These are phyloP conservation scores for Lepus townsendii DNA, from an alignment of 2,797 vertebrate species.

Conservation along the genomic window DNA sequence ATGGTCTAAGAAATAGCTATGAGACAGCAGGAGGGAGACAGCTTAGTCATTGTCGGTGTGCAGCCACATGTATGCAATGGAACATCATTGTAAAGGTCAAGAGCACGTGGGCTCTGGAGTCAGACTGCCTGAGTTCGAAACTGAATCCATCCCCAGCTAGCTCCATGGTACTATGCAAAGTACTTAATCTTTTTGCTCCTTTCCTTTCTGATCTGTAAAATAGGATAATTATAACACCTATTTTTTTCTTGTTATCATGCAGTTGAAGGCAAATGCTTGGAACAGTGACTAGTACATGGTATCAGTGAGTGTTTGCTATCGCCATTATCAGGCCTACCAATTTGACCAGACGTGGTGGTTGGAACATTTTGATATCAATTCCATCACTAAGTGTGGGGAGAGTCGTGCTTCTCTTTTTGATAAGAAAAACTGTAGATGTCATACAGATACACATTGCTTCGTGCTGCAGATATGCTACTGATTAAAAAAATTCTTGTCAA, in stretches of 20 bases:
- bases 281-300: neutral
- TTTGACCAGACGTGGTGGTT: neutral
- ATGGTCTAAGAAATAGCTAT: neutral
- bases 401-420: neutral
- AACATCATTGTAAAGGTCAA: no score
- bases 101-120: no score
- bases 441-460: neutral
- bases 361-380: neutral
- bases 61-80: neutral
- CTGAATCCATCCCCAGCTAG: neutral
- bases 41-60: neutral
- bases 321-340: neutral
- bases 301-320: neutral
- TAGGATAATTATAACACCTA: neutral
- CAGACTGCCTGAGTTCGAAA: no score
- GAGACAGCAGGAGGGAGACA: neutral
- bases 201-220: conserved; percentile 7
- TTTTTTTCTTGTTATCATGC: neutral
- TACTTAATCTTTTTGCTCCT: neutral
- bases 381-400: neutral
- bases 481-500: neutral
- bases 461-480: neutral
- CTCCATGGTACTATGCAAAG: neutral
- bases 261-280: neutral
- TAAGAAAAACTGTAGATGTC: neutral